A percentile compares a stretch with the other conserved stretches of the same genome.
phyloP scores from a whole-genome alignment of 2,113 vertebrate genomes.

The Anthoscopus minutus region DNA sequence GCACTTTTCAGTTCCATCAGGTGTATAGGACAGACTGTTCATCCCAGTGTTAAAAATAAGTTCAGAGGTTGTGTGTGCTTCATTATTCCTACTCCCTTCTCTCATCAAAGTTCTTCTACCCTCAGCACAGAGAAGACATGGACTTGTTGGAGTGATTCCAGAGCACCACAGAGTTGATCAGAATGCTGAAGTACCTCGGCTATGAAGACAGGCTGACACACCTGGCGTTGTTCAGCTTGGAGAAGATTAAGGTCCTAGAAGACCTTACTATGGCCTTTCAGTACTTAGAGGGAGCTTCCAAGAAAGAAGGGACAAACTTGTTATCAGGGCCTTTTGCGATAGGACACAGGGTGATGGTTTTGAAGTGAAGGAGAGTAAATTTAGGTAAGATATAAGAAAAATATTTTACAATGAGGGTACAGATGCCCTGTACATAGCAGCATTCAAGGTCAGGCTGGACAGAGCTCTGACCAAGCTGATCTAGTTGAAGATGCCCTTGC shows the following conservation, averaged over 20 bases:
- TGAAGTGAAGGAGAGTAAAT: background rate
- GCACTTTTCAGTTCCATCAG: background rate
- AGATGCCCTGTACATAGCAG: background rate
- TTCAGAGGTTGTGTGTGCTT: background rate
- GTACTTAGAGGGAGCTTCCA: background rate
- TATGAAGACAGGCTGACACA: background rate
- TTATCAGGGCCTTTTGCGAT: background rate
- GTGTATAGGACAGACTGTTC: background rate
- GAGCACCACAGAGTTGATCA: background rate
- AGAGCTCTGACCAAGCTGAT: background rate
- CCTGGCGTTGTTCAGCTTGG: background rate
- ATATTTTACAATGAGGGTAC: background rate
- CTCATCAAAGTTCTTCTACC: background rate
- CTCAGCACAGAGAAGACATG: background rate
- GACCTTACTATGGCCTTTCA: background rate
- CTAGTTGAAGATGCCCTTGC: background rate
- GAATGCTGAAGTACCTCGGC: background rate
- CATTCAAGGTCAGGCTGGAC: background rate
- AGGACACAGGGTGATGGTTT: background rate
- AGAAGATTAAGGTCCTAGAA: background rate
- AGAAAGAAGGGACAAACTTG: background rate
- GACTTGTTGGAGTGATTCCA: background rate
- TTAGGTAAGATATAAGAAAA: accelerated
- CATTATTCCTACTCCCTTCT: background rate
- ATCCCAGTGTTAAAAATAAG: background rate